These are phyloP conservation scores for Cheilosia variabilis DNA, from an alignment of 2,888 invertebrate species.

Conservation along the genomic window DNA sequence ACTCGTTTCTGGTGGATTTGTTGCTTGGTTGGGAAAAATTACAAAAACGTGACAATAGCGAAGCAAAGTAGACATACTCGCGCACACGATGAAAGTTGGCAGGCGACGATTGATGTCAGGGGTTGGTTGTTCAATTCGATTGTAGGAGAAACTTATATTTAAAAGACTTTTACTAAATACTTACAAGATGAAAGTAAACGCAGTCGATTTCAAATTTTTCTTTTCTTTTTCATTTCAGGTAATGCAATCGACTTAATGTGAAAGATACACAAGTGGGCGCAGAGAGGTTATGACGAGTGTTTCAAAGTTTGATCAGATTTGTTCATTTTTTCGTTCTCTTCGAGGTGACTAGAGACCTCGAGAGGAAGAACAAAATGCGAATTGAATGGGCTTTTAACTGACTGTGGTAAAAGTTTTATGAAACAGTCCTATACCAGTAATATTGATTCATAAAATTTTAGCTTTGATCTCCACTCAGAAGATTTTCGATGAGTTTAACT, in stretches of 20 bases:
- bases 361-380: no score
- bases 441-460: no score
- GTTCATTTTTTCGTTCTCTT: no score
- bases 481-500: no score
- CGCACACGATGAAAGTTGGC: slow-evolving; percentile 53
- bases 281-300: background rate
- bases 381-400: no score
- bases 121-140: slow-evolving; percentile 35
- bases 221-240: slow-evolving; percentile 54
- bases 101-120: slow-evolving; percentile 57
- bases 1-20: slow-evolving; percentile 34
- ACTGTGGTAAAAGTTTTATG: no score
- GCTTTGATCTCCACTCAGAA: no score
- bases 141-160: background rate
- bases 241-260: slow-evolving; percentile 4
- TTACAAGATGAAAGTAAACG: slow-evolving; percentile 29
- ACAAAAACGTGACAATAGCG: slow-evolving; percentile 47
- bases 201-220: background rate
- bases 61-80: background rate
- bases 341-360: no score
- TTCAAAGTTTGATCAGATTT: no score
- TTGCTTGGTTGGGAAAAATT: slow-evolving; percentile 28
- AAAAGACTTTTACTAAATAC: slow-evolving; percentile 13
- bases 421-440: no score
- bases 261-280: background rate